Conservation (phyloP, 2,113 vertebrate species). For the Malaclemys terrapin region DNA sequence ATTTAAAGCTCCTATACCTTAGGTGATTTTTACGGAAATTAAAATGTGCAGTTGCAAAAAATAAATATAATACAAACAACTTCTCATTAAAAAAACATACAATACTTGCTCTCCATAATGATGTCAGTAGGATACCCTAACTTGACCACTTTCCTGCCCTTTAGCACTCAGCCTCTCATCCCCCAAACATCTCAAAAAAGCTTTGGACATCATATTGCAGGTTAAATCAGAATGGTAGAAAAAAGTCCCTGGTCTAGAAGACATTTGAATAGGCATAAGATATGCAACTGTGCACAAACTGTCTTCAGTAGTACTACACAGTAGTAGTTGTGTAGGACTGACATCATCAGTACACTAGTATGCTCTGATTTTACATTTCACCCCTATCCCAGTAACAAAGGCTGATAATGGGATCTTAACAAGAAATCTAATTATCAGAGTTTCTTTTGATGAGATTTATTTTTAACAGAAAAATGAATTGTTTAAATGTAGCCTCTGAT, state of each 20-base stretch:
- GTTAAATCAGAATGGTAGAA: not conserved
- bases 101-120: not conserved
- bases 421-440: not conserved
- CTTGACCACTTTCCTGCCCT: not conserved
- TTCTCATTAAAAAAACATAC: not conserved
- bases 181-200: not conserved
- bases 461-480: not conserved
- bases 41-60: not conserved
- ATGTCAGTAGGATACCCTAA: not conserved
- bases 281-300: not conserved
- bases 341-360: not conserved
- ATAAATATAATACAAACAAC: not conserved
- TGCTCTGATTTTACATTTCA: not conserved
- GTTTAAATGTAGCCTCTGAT: not conserved
- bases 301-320: too few relatives aligned
- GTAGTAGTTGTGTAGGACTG: not conserved
- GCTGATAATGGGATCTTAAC: not conserved
- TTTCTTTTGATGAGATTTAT: conserved; percentile 3
- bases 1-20: not conserved
- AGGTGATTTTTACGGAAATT: not conserved
- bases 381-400: not conserved
- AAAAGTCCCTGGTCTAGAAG: not conserved
- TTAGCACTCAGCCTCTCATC: not conserved
- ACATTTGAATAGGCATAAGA: not conserved
- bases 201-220: not conserved